Evolutionary conservation across 2,888 invertebrate genomes (phyloP).

Genomic region (Apantesis nais): DNA sequence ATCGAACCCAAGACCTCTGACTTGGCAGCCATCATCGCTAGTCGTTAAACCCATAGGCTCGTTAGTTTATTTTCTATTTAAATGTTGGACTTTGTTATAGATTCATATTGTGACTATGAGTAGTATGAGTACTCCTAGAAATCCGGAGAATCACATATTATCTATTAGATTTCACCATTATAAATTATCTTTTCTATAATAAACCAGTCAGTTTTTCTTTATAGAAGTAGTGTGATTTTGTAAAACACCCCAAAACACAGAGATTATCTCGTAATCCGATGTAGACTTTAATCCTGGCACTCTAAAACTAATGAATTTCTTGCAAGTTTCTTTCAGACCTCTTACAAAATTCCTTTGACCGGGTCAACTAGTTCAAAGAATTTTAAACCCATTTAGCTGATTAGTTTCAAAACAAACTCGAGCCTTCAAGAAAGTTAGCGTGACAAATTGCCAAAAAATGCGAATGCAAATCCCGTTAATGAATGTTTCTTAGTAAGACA

Average conservation of each 20-base stretch:
- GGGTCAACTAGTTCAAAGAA: background rate
- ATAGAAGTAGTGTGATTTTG: background rate
- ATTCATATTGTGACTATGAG: too few relatives aligned
- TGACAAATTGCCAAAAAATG: conserved; percentile 31
- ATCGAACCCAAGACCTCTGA: too few relatives aligned
- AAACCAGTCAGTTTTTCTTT: background rate
- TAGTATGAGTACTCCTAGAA: background rate
- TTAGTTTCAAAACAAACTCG: conserved; percentile 16
- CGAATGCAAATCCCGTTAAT: conserved; percentile 37
- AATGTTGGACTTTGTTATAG: background rate
- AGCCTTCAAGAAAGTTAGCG: conserved; percentile 3
- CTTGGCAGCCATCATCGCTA: too few relatives aligned
- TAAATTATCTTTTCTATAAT: background rate
- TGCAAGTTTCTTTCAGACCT: background rate
- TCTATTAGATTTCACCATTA: background rate
- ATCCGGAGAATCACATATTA: background rate
- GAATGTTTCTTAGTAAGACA: conserved; percentile 35
- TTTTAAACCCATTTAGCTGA: conserved; percentile 11
- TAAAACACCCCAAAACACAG: background rate
- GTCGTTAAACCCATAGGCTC: too few relatives aligned
- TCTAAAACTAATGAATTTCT: background rate
- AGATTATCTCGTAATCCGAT: background rate
- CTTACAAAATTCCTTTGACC: conserved; percentile 1
- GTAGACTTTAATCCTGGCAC: background rate
- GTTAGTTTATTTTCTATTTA: background rate